A percentile compares a stretch with the other conserved stretches of the same genome.
phyloP scores from a whole-genome alignment of 2,888 invertebrate genomes.

The Bimastos eiseni region DNA sequence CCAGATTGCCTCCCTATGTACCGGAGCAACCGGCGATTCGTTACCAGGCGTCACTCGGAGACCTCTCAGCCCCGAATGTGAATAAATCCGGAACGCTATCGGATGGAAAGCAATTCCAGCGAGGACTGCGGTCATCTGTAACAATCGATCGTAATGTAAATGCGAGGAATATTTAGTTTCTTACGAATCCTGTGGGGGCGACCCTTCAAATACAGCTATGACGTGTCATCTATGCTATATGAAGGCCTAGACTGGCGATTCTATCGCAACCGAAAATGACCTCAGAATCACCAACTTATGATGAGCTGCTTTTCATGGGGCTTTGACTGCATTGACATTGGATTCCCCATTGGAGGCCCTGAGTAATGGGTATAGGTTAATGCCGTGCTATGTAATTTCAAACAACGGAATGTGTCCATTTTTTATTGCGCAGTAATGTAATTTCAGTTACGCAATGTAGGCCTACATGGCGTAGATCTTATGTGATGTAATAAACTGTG shows the following conservation, averaged over 20 bases:
- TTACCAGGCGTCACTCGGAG: not conserved
- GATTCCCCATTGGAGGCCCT: no score
- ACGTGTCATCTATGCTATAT: not conserved
- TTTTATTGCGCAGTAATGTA: no score
- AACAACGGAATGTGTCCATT: no score
- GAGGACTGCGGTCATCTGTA: not conserved
- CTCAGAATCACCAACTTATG: not conserved
- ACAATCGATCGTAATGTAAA: slow-evolving; percentile 3
- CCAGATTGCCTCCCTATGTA: slow-evolving; percentile 4
- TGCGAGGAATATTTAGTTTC: not conserved
- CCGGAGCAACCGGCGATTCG: not conserved
- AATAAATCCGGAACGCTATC: not conserved
- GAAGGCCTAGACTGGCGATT: no score
- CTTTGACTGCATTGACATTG: not conserved
- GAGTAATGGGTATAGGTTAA: no score
- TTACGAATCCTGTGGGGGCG: not conserved
- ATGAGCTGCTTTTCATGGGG: not conserved
- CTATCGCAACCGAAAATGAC: no score
- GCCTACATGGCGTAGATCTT: not conserved
- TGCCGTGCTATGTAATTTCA: no score
- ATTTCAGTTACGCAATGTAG: not conserved
- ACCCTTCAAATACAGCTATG: not conserved
- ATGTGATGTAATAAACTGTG: not conserved
- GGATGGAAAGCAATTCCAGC: not conserved
- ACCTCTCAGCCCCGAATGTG: not conserved